Evolutionary conservation across 2,888 invertebrate genomes (phyloP).

Genomic region (Diarsia rubi): DNA sequence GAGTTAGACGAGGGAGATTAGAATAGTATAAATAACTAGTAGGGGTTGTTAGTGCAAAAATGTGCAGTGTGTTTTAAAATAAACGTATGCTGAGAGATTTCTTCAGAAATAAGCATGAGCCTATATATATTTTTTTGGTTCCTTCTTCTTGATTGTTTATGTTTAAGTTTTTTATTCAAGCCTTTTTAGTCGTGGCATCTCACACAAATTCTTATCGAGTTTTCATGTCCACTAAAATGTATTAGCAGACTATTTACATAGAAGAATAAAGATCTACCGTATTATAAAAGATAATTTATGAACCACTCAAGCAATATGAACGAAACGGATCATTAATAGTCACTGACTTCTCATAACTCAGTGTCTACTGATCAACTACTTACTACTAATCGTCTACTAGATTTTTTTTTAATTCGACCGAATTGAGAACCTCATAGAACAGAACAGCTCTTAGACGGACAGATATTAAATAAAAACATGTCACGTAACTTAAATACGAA

Average conservation of each 20-base stretch:
- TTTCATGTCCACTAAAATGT: too few relatives aligned
- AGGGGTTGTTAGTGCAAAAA: not conserved
- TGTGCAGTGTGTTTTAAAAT: not conserved
- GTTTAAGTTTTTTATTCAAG: too few relatives aligned
- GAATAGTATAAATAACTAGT: slow-evolving; percentile 20
- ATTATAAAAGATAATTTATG: not conserved
- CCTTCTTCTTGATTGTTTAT: not conserved
- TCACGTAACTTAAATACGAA: not conserved
- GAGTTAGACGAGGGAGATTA: slow-evolving; percentile 40
- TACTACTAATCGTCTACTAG: too few relatives aligned
- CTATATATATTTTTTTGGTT: not conserved
- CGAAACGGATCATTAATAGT: not conserved
- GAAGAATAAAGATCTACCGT: too few relatives aligned
- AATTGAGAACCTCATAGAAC: not conserved
- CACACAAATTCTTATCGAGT: too few relatives aligned
- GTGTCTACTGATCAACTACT: too few relatives aligned
- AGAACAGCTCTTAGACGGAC: not conserved
- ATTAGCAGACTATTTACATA: too few relatives aligned
- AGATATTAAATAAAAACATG: not conserved
- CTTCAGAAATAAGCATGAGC: not conserved
- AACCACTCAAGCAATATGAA: not conserved
- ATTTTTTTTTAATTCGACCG: too few relatives aligned
- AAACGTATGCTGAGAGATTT: not conserved
- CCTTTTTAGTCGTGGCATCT: too few relatives aligned
- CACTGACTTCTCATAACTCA: too few relatives aligned